Conservation (phyloP, 2,113 vertebrate genomes). For the Narcine bancroftii region DNA sequence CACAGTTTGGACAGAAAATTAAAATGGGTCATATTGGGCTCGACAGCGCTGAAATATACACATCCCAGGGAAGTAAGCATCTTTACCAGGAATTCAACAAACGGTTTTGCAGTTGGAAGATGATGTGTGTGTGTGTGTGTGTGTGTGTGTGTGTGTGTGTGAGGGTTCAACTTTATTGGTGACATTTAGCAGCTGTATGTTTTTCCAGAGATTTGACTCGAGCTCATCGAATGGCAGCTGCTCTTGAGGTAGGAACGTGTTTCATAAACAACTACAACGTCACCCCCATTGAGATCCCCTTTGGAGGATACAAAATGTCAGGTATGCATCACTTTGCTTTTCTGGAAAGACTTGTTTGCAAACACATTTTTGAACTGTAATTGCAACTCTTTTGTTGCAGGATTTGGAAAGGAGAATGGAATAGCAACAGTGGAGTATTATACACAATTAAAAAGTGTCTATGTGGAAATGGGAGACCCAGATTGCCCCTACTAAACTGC, state of each 20-base stretch:
- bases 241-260: slow-evolving; percentile 80
- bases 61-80: not conserved
- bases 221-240: slow-evolving; percentile 78
- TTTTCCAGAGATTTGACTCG: slow-evolving; percentile 75
- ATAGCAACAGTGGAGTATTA: slow-evolving; percentile 80
- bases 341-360: not conserved
- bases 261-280: slow-evolving; percentile 94
- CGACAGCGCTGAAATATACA: not conserved
- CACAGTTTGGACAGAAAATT: too few relatives aligned
- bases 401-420: slow-evolving; percentile 89
- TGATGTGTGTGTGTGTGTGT: too few relatives aligned
- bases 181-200: not conserved
- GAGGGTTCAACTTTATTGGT: not conserved
- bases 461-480: slow-evolving; percentile 87
- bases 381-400: slow-evolving; percentile 50
- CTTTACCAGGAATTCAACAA: not conserved
- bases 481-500: slow-evolving; percentile 66
- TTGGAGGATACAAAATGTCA: slow-evolving; percentile 91
- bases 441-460: slow-evolving; percentile 87
- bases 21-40: not conserved
- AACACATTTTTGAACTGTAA: not conserved
- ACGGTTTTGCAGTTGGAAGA: too few relatives aligned
- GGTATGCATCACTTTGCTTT: slow-evolving; percentile 54
- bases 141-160: too few relatives aligned
- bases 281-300: slow-evolving; percentile 77